phyloP scores from a whole-genome alignment of 2,797 vertebrate genomes.

The Phalloptychus januarius region DNA sequence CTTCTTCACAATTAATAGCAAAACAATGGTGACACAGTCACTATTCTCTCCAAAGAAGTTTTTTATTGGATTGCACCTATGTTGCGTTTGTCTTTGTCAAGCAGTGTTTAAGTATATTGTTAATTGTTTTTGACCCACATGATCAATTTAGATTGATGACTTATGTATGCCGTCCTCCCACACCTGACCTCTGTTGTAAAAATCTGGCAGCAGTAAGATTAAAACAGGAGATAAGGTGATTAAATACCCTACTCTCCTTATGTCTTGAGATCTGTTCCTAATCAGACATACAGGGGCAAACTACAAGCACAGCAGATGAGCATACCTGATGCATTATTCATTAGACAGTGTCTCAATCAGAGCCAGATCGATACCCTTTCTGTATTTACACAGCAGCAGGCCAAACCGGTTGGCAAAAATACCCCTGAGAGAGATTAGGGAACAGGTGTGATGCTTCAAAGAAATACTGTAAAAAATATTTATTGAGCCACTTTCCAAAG shows the following conservation, averaged over 20 bases:
- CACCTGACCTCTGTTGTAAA: neutral
- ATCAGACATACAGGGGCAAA: constrained; percentile 67
- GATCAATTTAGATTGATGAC: neutral
- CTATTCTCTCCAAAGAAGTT: neutral
- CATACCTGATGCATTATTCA: constrained; percentile 90
- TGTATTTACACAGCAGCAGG: constrained; percentile 81
- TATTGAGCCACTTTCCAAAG: constrained; percentile 4
- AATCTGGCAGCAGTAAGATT: neutral
- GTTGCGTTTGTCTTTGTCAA: neutral
- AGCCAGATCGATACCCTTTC: constrained; percentile 85
- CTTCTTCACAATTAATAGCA: neutral
- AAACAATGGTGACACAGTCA: neutral
- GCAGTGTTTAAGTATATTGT: neutral
- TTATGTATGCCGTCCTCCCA: neutral
- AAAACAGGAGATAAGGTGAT: constrained; percentile 4
- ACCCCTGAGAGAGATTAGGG: constrained; percentile 79
- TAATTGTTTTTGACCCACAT: neutral
- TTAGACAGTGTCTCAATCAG: constrained; percentile 84
- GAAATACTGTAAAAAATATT: neutral
- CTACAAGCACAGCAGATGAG: constrained; percentile 58
- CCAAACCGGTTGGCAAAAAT: constrained; percentile 78
- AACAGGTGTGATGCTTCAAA: constrained; percentile 49
- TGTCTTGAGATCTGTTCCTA: constrained; percentile 74
- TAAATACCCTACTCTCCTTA: constrained; percentile 13
- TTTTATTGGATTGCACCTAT: neutral